phyloP scores from a whole-genome alignment of 2,797 vertebrate genomes.

The Tadarida brasiliensis region DNA sequence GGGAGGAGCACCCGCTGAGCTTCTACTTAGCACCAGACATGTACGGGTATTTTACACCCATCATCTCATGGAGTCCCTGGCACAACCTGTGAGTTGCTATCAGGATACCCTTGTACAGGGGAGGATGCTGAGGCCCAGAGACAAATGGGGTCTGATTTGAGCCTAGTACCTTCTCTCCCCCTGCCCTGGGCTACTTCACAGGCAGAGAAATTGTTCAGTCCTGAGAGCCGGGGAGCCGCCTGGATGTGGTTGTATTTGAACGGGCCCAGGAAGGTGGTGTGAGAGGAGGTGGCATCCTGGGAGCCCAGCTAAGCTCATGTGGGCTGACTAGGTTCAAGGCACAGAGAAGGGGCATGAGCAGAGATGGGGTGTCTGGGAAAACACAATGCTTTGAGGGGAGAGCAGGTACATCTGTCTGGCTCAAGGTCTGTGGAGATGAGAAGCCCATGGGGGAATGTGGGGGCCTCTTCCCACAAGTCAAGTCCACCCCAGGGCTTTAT shows the following conservation, averaged over 20 bases:
- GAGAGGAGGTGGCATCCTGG: background rate
- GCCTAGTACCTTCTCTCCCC: background rate
- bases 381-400: background rate
- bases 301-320: background rate
- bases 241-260: background rate
- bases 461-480: background rate
- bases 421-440: background rate
- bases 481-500: background rate
- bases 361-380: background rate
- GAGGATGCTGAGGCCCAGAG: background rate
- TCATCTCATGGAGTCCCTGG: background rate
- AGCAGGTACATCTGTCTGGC: background rate
- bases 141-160: background rate
- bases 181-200: background rate
- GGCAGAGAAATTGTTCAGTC: background rate
- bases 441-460: accelerated
- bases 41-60: background rate
- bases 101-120: background rate
- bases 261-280: background rate
- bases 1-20: background rate
- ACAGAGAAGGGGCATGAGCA: background rate
- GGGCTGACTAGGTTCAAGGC: background rate
- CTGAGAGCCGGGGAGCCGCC: background rate
- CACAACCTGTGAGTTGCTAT: background rate
- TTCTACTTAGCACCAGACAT: background rate